Evolutionary conservation across 2,113 vertebrate species (phyloP).

Genomic region (Paratilapia polleni): DNA sequence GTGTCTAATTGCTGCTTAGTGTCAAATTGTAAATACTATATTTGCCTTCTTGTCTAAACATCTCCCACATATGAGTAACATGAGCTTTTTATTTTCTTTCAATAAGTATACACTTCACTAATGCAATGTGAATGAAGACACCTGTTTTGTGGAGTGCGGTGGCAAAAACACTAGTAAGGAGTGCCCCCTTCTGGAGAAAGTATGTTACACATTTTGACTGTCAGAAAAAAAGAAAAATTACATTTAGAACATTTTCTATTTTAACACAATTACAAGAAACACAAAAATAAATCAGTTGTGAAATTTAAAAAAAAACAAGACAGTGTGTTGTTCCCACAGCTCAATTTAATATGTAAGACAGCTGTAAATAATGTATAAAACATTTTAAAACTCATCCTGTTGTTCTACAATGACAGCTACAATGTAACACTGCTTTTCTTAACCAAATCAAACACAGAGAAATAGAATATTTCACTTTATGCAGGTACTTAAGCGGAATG

Average conservation of each 20-base stretch:
- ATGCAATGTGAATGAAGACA: slow-evolving; percentile 17
- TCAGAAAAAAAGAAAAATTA: not conserved
- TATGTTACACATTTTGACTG: not conserved
- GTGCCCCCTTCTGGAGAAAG: slow-evolving; percentile 60
- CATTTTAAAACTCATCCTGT: slow-evolving; percentile 45
- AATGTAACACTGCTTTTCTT: slow-evolving; percentile 11
- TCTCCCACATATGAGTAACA: slow-evolving; percentile 38
- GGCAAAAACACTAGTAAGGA: not conserved
- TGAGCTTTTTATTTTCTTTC: slow-evolving; percentile 20
- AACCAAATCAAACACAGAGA: slow-evolving; percentile 12
- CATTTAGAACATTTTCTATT: not conserved
- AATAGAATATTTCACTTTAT: slow-evolving; percentile 14
- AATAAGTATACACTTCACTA: slow-evolving; percentile 7
- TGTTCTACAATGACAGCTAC: slow-evolving; percentile 11
- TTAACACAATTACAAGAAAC: not conserved
- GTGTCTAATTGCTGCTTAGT: slow-evolving; percentile 28
- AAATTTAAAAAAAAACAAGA: slow-evolving; percentile 1
- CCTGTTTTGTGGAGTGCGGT: not conserved
- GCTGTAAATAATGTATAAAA: slow-evolving; percentile 47
- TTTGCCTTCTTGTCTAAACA: slow-evolving; percentile 30
- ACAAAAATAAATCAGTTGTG: not conserved
- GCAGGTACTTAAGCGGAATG: not conserved
- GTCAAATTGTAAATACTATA: slow-evolving; percentile 36
- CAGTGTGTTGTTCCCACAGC: slow-evolving; percentile 14
- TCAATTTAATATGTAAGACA: slow-evolving; percentile 62